Evolutionary conservation across 1,140 invertebrate genomes (phyloP).

Genomic region (Drosophila melanogaster): DNA sequence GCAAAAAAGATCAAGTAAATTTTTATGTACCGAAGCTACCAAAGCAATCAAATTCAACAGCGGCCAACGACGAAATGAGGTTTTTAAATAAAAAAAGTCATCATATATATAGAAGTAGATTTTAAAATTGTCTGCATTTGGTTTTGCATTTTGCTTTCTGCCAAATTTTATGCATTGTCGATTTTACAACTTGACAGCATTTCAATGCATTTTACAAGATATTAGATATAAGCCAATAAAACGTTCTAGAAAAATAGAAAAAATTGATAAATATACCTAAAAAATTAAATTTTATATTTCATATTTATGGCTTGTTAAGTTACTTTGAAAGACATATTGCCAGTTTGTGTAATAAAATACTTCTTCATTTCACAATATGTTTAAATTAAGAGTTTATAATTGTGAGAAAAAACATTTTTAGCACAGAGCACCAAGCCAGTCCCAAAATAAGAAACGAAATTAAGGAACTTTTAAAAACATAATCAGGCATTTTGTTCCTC

Average conservation of each 20-base stretch:
- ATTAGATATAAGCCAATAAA: conserved; percentile 23
- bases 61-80: conserved; percentile 70
- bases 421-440: no score
- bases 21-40: conserved; percentile 80
- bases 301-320: conserved; percentile 4
- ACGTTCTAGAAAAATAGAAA: conserved; percentile 10
- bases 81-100: conserved; percentile 67
- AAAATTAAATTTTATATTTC: neutral
- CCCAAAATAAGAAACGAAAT: no score
- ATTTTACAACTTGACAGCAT: conserved; percentile 24
- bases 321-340: neutral
- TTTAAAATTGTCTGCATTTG: conserved; percentile 53
- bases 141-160: conserved; percentile 54
- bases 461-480: no score
- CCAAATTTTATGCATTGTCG: conserved; percentile 50
- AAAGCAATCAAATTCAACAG: conserved; percentile 56
- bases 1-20: conserved; percentile 80
- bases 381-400: neutral
- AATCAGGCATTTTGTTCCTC: no score
- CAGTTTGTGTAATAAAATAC: neutral
- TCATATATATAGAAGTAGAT: conserved; percentile 31
- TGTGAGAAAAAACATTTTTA: no score
- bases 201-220: conserved; percentile 44
- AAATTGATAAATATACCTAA: neutral
- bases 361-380: neutral